phyloP scores from a whole-genome alignment of 2,888 invertebrate genomes.

The Lithophane ornitopus region DNA sequence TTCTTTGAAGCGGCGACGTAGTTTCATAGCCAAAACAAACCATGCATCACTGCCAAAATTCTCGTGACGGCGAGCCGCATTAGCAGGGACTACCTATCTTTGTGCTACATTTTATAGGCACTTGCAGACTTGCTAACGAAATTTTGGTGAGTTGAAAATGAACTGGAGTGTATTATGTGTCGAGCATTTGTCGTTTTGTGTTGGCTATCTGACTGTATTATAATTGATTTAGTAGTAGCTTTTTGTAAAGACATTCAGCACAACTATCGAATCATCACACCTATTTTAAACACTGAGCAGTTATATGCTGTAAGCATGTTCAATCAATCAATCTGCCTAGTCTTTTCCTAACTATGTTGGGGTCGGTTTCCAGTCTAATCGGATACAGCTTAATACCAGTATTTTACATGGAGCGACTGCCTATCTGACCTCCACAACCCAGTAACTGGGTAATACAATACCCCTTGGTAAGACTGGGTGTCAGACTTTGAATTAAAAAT shows the following conservation, averaged over 20 bases:
- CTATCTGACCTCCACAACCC: neutral
- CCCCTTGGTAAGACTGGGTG: neutral
- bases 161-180: slow-evolving; percentile 17
- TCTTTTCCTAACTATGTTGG: neutral
- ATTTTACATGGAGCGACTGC: neutral
- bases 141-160: slow-evolving; percentile 43
- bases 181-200: slow-evolving; percentile 3
- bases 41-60: slow-evolving; percentile 88
- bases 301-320: neutral
- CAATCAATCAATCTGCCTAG: neutral
- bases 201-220: slow-evolving; percentile 1
- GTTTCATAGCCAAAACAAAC: slow-evolving; percentile 89
- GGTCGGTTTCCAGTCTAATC: neutral
- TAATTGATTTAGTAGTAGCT: neutral
- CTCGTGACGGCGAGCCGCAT: slow-evolving; percentile 70
- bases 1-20: slow-evolving; percentile 68
- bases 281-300: neutral
- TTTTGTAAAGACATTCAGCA: neutral
- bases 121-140: slow-evolving; percentile 50
- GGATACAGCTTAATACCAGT: neutral
- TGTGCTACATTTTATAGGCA: slow-evolving; percentile 56
- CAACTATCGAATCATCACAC: neutral
- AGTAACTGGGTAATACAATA: neutral
- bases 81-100: slow-evolving; percentile 57
- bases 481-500: too few species aligned